Conservation (phyloP, 1,140 invertebrate species). For the Hestina assimilis region DNA sequence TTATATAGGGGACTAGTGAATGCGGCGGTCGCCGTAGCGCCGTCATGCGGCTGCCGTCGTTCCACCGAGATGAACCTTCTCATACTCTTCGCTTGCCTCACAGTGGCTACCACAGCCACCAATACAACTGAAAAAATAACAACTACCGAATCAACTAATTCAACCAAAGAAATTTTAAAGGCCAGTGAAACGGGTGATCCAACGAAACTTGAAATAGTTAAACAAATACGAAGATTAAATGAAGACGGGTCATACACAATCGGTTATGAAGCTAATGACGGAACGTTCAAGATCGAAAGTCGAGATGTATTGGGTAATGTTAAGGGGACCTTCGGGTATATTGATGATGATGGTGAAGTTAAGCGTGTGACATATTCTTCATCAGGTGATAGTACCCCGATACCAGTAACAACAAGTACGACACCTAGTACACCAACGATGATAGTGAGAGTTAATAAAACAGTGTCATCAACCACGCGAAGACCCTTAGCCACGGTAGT, state of each 20-base stretch:
- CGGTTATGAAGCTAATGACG: conserved; percentile 91
- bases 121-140: conserved; percentile 72
- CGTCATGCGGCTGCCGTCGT: conserved; percentile 62
- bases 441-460: conserved; percentile 71
- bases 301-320: conserved; percentile 89
- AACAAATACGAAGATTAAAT: conserved; percentile 89
- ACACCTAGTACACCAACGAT: conserved; percentile 66
- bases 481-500: conserved; percentile 69
- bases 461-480: conserved; percentile 68
- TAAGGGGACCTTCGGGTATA: conserved; percentile 91
- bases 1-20: conserved; percentile 65
- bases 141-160: conserved; percentile 39
- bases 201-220: conserved; percentile 81
- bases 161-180: conserved; percentile 75
- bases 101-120: conserved; percentile 75
- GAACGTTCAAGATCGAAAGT: conserved; percentile 91
- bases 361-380: conserved; percentile 91
- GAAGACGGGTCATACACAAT: conserved; percentile 92
- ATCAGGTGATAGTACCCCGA: conserved; percentile 74
- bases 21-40: conserved; percentile 57
- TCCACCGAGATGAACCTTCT: conserved; percentile 63
- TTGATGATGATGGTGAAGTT: conserved; percentile 88
- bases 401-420: conserved; percentile 67
- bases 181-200: conserved; percentile 79
- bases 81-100: conserved; percentile 50